These are phyloP conservation scores for Drosophila melanosoma DNA, from an alignment of 2,888 invertebrate genomes.

Conservation along the genomic window DNA sequence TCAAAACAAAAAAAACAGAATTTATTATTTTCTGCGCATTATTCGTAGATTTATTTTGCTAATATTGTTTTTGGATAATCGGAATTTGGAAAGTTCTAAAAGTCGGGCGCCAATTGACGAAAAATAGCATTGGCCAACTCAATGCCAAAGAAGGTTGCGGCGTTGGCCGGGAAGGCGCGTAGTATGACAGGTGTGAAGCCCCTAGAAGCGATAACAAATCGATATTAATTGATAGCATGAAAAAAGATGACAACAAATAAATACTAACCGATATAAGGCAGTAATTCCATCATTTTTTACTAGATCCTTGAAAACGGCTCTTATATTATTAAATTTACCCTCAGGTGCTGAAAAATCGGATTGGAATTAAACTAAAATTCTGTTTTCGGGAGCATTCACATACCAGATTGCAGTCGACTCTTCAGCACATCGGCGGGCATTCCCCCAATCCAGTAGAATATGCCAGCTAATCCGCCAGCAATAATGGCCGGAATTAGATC, in stretches of 20 bases:
- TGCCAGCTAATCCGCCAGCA: conserved; percentile 98
- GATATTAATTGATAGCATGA: not conserved
- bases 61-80: conserved; percentile 9
- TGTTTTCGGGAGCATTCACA: not conserved
- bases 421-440: conserved; percentile 99
- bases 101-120: conserved; percentile 81
- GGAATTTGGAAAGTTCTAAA: conserved; percentile 30
- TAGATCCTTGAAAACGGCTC: conserved; percentile 94
- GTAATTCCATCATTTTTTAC: conserved; percentile 94
- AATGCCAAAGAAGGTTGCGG: conserved; percentile 98
- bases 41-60: conserved; percentile 12
- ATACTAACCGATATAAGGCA: conserved; percentile 91
- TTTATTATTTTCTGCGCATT: conserved; percentile 4
- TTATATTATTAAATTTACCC: conserved; percentile 96
- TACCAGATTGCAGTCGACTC: conserved; percentile 96
- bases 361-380: not conserved
- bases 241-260: no score
- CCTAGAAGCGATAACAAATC: conserved; percentile 45
- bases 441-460: conserved; percentile 97
- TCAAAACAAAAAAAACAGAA: conserved; percentile 4
- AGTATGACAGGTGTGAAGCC: conserved; percentile 98
- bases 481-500: conserved; percentile 90
- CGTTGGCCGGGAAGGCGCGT: conserved; percentile 99
- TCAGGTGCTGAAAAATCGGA: conserved; percentile 90
- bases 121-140: conserved; percentile 91